Evolutionary conservation across 2,113 vertebrate genomes (phyloP).

Genomic region (Gallinago undulata): DNA sequence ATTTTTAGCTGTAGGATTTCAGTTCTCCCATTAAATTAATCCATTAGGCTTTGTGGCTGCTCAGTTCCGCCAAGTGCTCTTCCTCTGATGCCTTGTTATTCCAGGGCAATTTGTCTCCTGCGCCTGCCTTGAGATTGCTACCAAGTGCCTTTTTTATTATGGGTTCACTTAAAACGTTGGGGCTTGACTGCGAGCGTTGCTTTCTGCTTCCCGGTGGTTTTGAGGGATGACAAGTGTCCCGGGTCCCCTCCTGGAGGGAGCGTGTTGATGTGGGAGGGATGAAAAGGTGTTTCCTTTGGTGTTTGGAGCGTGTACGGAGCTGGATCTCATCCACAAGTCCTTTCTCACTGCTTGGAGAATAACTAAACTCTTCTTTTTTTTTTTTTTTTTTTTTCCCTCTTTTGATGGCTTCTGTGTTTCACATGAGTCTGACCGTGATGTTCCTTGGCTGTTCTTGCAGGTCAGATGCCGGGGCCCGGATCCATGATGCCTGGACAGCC

Average conservation of each 20-base stretch:
- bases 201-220: background rate
- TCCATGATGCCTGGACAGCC: constrained; percentile 78
- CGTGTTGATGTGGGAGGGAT: fast-evolving
- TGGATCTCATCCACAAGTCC: background rate
- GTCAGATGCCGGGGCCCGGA: constrained; percentile 82
- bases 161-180: background rate
- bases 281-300: fast-evolving
- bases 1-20: background rate
- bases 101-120: fast-evolving
- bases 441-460: constrained; percentile 58
- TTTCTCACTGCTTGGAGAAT: background rate
- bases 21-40: fast-evolving
- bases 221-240: background rate
- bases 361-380: background rate
- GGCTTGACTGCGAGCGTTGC: background rate
- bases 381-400: background rate
- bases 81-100: background rate
- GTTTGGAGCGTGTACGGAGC: fast-evolving
- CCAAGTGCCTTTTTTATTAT: fast-evolving
- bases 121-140: fast-evolving
- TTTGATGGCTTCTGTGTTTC: background rate
- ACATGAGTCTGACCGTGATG: fast-evolving
- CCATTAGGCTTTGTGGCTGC: background rate
- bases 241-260: background rate
- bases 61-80: background rate